Base-by-base conservation (phyloP, 2,888 invertebrate species). In the Dorcus hopei region DNA sequence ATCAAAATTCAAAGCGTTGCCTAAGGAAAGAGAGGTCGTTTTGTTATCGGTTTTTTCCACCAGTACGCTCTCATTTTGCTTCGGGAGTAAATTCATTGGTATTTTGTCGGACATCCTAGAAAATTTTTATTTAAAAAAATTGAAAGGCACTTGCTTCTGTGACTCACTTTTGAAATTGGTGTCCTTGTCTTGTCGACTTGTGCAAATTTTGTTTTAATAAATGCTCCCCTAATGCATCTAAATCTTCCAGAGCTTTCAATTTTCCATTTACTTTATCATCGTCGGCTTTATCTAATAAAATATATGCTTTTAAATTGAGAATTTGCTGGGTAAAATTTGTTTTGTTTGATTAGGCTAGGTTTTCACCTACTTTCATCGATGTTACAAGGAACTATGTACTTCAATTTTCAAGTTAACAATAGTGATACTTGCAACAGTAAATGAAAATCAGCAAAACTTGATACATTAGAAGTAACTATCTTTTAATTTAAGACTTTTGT, bases 171-270 rank as follows among this genome's bases (percentile, higher is more conserved):
- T 80, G 79, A 65, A 82, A 82, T 63, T 75, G 70, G 51, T 75
- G 75, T 54, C 73, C 72, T 61, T 75, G 68, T 56, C 80, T 74
- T 58, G 49, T 23, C 19, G 75, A 73, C 33, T 74, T 74, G 58
- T 68, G 70, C 51, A 90, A 75, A 61, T 87, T 88, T 73, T 88
- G 84, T 72, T 90, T 89, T 55, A 95, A 80, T 49, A 95, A 80
- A 68, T 87, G 84, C 74, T 93, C 89, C 39, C 93, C 89, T n/a
- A 95, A 80, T 38, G 87, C 85, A 76, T 95, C 93, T 61, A 93
- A 76, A 70, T 90, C 90, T 70, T 89, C 87, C 74, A 92, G 80
- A 7, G 87, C 90, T 72, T 80, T 82, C 23, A 79, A 69, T 71
- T 81, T 82, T 61, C 74, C 75, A 41, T 77, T 75, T 23, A 52